These are phyloP conservation scores for Euphysa ruthae DNA, from an alignment of 30 jellyfish, hydroid and myxozoan species.

Conservation along the genomic window DNA sequence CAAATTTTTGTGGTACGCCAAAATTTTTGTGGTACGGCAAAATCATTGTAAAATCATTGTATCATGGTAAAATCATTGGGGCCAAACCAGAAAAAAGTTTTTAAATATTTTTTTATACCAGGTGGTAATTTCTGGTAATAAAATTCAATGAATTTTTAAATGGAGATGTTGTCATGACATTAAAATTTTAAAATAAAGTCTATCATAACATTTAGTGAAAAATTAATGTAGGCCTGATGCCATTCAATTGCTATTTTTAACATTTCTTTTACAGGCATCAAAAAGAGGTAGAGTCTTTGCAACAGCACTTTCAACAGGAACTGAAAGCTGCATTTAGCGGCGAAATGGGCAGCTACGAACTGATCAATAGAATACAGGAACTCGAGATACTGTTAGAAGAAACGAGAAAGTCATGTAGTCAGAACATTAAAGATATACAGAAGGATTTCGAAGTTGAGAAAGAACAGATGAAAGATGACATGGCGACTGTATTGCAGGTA, in stretches of 20 bases:
- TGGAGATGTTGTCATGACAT: no score
- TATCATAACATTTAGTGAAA: no score
- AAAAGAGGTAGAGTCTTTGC: constrained; percentile 12
- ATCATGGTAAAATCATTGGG: no score
- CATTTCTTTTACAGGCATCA: constrained; percentile 17
- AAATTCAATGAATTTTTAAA: no score
- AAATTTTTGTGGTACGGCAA: no score
- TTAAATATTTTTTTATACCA: no score
- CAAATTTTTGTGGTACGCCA: no score
- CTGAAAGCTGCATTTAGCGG: constrained; percentile 47
- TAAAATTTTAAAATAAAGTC: no score
- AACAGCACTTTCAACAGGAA: constrained; percentile 25
- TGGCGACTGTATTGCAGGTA: constrained; percentile 75
- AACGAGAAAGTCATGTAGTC: constrained; percentile 28
- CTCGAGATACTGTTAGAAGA: constrained; percentile 68
- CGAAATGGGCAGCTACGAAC: constrained; percentile 38
- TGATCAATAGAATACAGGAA: constrained; percentile 68
- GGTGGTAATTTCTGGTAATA: no score
- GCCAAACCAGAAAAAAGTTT: no score
- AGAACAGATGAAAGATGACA: constrained; percentile 70
- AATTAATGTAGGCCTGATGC: no score
- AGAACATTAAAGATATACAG: constrained; percentile 31
- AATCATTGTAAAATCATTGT: no score
- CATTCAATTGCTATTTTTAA: not conserved
- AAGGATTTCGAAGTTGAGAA: constrained; percentile 43